Evolutionary conservation across 1,140 invertebrate genomes (phyloP).

Genomic region (Rhynchophorus ferrugineus): DNA sequence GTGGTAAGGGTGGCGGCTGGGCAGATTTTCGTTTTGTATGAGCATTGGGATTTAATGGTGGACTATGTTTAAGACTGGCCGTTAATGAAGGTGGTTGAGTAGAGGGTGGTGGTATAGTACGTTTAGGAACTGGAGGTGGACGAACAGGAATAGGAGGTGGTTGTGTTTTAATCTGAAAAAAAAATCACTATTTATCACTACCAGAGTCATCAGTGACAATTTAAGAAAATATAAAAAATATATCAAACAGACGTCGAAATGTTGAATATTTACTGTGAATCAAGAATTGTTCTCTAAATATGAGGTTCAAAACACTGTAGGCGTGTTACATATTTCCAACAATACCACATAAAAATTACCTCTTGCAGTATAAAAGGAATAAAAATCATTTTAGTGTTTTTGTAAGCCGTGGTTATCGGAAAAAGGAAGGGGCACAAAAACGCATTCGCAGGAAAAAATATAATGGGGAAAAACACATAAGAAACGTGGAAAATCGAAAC

Average conservation of each 20-base stretch:
- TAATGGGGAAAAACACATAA: background rate
- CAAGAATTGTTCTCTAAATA: background rate
- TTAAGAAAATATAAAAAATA: too few relatives aligned
- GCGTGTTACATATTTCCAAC: too few relatives aligned
- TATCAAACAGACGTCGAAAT: too few relatives aligned
- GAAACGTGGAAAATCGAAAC: background rate
- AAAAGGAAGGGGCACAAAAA: background rate
- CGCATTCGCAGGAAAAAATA: background rate
- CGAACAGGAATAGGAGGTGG: conserved; percentile 23
- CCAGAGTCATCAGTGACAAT: too few relatives aligned
- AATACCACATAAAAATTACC: background rate
- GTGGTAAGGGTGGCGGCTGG: conserved; percentile 31
- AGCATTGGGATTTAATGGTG: conserved; percentile 11
- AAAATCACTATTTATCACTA: too few relatives aligned
- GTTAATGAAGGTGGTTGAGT: conserved; percentile 41
- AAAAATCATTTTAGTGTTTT: background rate
- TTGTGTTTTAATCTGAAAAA: conserved; percentile 4
- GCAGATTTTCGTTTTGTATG: conserved; percentile 12
- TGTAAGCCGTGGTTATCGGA: background rate
- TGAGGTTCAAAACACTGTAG: too few relatives aligned
- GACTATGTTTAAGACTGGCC: conserved; percentile 31
- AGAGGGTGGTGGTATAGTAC: conserved; percentile 40
- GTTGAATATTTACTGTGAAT: background rate
- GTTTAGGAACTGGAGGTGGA: conserved; percentile 45
- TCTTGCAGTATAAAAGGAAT: background rate